Evolutionary conservation across 2,113 vertebrate species (phyloP).

Genomic region (Rana temporaria): DNA sequence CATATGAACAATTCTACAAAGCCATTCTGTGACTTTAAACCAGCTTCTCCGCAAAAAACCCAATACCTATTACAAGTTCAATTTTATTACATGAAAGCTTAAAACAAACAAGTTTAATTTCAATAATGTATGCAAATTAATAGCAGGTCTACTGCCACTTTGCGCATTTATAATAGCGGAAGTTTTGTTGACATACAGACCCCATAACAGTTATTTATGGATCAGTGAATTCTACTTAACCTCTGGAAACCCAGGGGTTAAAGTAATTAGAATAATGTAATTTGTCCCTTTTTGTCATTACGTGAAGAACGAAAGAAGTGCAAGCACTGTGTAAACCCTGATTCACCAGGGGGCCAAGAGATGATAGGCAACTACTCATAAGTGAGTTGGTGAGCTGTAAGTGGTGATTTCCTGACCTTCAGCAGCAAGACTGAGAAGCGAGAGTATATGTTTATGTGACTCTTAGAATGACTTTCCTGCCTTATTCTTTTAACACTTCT

Average conservation of each 20-base stretch:
- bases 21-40: too few relatives aligned
- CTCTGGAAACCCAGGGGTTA: background rate
- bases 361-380: conserved; percentile 25
- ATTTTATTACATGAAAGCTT: too few relatives aligned
- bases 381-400: conserved; percentile 3
- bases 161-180: too few relatives aligned
- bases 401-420: conserved; percentile 44
- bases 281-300: conserved; percentile 7
- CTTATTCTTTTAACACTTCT: background rate
- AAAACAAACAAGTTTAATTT: too few relatives aligned
- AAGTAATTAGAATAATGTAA: conserved; percentile 1
- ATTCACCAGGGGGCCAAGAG: background rate
- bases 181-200: too few relatives aligned
- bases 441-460: conserved; percentile 26
- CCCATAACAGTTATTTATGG: background rate
- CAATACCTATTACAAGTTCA: too few relatives aligned
- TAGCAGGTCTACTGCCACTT: too few relatives aligned
- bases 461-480: conserved; percentile 34
- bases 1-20: too few relatives aligned
- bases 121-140: too few relatives aligned
- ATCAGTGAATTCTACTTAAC: background rate
- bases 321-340: background rate
- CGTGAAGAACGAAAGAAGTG: background rate
- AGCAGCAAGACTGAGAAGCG: background rate
- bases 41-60: too few relatives aligned